Percentiles rank a stretch among this genome's conserved stretches.
Evolutionary conservation across 2,113 vertebrate genomes (phyloP).

Genomic region (Mohoua ochrocephala): DNA sequence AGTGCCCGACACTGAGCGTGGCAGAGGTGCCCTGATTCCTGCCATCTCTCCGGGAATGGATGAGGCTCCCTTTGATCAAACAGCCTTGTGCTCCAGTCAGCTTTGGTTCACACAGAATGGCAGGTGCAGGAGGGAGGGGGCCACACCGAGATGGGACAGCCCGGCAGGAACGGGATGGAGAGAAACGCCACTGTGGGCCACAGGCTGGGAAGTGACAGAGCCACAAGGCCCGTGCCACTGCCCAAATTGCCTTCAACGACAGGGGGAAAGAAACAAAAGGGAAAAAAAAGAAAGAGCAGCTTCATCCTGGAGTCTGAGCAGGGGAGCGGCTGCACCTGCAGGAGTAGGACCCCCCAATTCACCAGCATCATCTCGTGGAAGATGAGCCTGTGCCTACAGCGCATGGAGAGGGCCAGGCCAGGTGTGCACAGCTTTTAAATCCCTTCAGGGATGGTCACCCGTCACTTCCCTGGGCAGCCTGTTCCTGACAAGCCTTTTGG

Average conservation of each 20-base stretch:
- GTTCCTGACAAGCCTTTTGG: background rate
- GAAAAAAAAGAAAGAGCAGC: accelerated
- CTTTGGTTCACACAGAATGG: background rate
- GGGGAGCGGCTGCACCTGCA: background rate
- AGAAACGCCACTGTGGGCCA: background rate
- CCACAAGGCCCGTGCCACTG: background rate
- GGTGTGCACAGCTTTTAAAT: background rate
- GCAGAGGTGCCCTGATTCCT: background rate
- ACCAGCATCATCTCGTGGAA: background rate
- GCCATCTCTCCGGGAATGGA: background rate
- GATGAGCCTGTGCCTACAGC: background rate
- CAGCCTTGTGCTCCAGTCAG: background rate
- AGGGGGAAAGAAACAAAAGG: background rate
- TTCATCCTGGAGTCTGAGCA: background rate
- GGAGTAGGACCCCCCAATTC: accelerated
- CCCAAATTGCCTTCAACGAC: background rate
- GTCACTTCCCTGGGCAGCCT: background rate
- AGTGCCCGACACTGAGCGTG: accelerated
- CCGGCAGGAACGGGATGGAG: background rate
- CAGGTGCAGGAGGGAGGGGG: accelerated
- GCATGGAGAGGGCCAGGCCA: background rate
- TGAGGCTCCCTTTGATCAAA: background rate
- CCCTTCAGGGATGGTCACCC: background rate
- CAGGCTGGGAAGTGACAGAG: background rate
- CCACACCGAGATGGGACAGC: accelerated